Conservation (phyloP, 2,888 invertebrate species). For the Brachycybe producta region DNA sequence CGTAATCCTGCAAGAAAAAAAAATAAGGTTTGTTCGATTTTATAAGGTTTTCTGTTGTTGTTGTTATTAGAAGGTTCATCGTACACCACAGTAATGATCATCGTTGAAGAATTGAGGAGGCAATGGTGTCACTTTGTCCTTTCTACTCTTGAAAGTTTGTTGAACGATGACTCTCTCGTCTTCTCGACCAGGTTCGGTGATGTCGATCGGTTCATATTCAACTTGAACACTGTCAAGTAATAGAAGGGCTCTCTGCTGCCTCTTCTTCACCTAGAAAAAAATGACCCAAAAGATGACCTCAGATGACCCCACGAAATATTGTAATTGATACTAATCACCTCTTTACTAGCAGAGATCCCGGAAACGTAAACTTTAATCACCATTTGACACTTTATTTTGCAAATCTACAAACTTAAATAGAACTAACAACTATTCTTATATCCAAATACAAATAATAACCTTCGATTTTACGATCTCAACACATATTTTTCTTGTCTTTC, state of each 20-base stretch:
- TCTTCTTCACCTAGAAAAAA: conserved; percentile 72
- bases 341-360: conserved; percentile 86
- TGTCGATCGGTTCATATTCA: conserved; percentile 79
- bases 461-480: too few species aligned
- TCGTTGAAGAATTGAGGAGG: conserved; percentile 93
- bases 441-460: not conserved
- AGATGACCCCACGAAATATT: not conserved
- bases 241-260: conserved; percentile 85
- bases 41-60: not conserved
- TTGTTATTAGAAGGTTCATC: conserved; percentile 27
- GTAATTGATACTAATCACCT: conserved; percentile 49
- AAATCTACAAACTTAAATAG: not conserved
- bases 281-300: not conserved
- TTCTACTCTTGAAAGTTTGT: conserved; percentile 46
- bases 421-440: not conserved
- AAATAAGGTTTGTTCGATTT: conserved; percentile 13
- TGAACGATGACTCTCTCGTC: conserved; percentile 84
- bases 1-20: conserved; percentile 58
- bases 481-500: too few species aligned
- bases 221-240: conserved; percentile 84
- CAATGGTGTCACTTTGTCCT: conserved; percentile 59
- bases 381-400: too few species aligned
- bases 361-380: conserved; percentile 82
- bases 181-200: conserved; percentile 84
- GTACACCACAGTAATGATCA: conserved; percentile 81